Evolutionary conservation across 2,888 invertebrate species (phyloP).

Genomic region (Drosophila peninsularis): DNA sequence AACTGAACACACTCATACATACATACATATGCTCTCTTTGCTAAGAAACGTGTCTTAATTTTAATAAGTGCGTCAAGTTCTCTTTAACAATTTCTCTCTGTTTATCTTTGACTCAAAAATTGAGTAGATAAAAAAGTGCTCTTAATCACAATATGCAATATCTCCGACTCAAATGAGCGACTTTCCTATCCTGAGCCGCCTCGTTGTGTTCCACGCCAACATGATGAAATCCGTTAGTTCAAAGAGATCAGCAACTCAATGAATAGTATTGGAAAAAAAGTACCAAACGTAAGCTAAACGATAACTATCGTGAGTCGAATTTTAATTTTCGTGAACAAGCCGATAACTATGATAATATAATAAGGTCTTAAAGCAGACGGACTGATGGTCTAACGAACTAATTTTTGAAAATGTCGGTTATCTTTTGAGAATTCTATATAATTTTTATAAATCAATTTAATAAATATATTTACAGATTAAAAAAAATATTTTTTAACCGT

Average conservation of each 20-base stretch:
- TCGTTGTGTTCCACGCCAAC: slow-evolving; percentile 9
- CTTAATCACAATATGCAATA: too few species aligned
- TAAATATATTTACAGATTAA: too few species aligned
- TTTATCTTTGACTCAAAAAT: background rate
- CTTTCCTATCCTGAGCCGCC: too few species aligned
- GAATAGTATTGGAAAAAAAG: background rate
- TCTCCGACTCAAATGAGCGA: background rate
- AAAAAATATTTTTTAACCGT: too few species aligned
- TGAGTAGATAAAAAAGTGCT: background rate
- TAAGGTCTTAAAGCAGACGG: background rate
- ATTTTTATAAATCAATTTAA: too few species aligned
- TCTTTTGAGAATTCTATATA: too few species aligned
- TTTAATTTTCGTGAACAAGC: background rate
- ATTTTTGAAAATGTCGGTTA: too few species aligned
- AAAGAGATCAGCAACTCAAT: background rate
- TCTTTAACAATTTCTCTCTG: slow-evolving; percentile 39
- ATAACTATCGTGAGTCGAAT: background rate
- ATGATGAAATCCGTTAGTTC: slow-evolving; percentile 1
- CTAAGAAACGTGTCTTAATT: slow-evolving; percentile 24
- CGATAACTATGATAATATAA: background rate
- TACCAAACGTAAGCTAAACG: background rate
- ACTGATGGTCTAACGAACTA: too few species aligned
- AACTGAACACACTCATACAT: background rate
- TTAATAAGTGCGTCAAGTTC: slow-evolving; percentile 16
- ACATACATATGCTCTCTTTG: slow-evolving; percentile 23